Base-by-base conservation (phyloP, 2,888 invertebrate species). In the Thyatira batis region DNA sequence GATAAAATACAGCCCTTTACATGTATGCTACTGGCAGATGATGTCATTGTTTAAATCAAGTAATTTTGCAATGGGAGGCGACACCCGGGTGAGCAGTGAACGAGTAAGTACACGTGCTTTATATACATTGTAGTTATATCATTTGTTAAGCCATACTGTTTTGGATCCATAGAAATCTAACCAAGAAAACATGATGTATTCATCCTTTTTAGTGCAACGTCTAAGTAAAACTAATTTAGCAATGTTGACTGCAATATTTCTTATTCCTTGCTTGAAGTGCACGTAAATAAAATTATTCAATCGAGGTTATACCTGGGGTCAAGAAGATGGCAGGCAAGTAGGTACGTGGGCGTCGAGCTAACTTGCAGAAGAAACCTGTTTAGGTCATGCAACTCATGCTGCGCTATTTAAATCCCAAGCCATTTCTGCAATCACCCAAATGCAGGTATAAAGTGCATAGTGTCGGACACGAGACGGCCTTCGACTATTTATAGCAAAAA, bases 351-450 rank as follows among this genome's bases (percentile, higher is more conserved):
- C 78, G 76, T 67, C 66, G 60, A 76, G 70, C 68, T 62, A 71
- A 78, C 84, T 82, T 78, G 82, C 73, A 80, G 71, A 73, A 77
- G 79, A 80, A 91, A 90, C 90, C 89, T 86, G 90, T 90, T 90
- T 85, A 80, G 86, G 87, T 87, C 86, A 85, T 85, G 81, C 85
- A 89, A 86, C 87, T 84, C 82, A 78, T 83, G 82, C 80, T 70
- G 73, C 78, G 84, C 85, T 88, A 89, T 89, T 88, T 85, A 85
- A 88, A 89, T 74, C 82, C 58, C 73, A 61, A 67, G 71, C 74
- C 69, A 78, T 78, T 80, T 79, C 79, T 84, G 85, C 82, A 84
- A 80, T 80, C 77, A 73, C 73, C 68, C 63, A 70, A 73, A 72
- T 67, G 59, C 65, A 72, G 57, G 60, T 61, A 67, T 64, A 70